These are phyloP conservation scores for Acanthurus tractus DNA, from an alignment of 2,797 vertebrate species.

Conservation along the genomic window DNA sequence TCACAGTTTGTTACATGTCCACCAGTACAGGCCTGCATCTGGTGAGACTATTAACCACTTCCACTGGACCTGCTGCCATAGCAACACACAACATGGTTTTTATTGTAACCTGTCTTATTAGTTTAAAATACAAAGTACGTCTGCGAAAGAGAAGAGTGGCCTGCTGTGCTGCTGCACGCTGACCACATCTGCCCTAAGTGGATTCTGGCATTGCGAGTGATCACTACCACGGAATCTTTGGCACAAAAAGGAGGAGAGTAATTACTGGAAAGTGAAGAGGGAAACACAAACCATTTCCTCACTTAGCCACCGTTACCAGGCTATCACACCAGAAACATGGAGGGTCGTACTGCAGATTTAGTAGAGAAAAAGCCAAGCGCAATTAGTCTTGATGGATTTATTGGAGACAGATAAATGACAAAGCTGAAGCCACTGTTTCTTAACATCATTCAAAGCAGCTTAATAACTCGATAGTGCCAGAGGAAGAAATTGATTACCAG, in stretches of 20 bases:
- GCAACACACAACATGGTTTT: conserved; percentile 16
- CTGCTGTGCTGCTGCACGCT: neutral
- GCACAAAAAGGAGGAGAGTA: neutral
- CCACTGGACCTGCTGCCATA: conserved; percentile 14
- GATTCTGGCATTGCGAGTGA: neutral
- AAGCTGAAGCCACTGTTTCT: neutral
- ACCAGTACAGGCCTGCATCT: neutral
- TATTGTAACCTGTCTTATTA: neutral
- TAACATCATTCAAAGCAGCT: neutral
- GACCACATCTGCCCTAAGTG: neutral
- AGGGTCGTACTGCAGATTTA: too few species aligned
- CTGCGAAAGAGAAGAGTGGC: neutral
- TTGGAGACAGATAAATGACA: neutral
- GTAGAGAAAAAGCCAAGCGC: neutral
- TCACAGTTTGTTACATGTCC: conserved; percentile 16
- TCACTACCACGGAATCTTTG: neutral
- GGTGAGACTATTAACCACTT: neutral
- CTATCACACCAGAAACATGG: neutral
- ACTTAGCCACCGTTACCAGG: neutral
- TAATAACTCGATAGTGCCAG: neutral
- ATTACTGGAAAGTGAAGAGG: neutral
- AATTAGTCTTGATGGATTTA: neutral
- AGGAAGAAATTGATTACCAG: neutral
- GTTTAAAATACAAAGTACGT: conserved; percentile 18
- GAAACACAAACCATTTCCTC: conserved; percentile 2